Base-by-base conservation (phyloP, 2,797 vertebrate species). In the Chaetophractus vellerosus region DNA sequence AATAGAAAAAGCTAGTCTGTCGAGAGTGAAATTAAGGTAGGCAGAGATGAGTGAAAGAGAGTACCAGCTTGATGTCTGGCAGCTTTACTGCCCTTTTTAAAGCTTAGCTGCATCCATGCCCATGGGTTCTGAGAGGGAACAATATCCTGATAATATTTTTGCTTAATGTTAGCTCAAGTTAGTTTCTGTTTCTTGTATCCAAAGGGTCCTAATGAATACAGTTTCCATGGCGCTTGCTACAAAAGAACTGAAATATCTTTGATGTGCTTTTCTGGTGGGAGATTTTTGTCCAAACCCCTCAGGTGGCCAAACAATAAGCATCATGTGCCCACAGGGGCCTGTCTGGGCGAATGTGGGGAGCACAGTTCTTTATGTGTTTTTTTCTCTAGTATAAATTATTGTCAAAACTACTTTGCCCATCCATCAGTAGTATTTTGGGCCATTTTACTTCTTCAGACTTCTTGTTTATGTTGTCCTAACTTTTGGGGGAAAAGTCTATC, bases 121-220 rank as follows among this genome's bases (percentile, higher is more conserved):
- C 41, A 9, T 31, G 31, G 21, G 12, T 76, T 86, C 64, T 63
- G 19, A 80, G 75, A 61, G 31, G 48, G 8, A 45, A 14, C 69
- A 63, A 16, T 28, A 26, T 26, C 18, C 12, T 72, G 38, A n/a
- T 64, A 59, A 31, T 11, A 9, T 19, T 19, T 68, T 68, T 68
- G 9, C 21, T 36, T 12, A 21, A 31, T 48, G 69, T 16, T 61
- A 45, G 10, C 23, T 71, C 76, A 72, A 21, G 76, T 36, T 57
- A n/a, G n/a, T 79, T 78, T 68, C 90, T 59, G 36, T 86, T 93
- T 63, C 96, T 90, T 88, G 75, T 45, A 57, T 71, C 90, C 55
- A 45, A 71, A 79, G 72, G 1, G 10, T 68, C 83, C 33, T 57
- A 86, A 91, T 68, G 45, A 88, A 79, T 50, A 68, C 4, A 4